phyloP scores from a whole-genome alignment of 2,888 invertebrate species.

The Macrophya annulata region DNA sequence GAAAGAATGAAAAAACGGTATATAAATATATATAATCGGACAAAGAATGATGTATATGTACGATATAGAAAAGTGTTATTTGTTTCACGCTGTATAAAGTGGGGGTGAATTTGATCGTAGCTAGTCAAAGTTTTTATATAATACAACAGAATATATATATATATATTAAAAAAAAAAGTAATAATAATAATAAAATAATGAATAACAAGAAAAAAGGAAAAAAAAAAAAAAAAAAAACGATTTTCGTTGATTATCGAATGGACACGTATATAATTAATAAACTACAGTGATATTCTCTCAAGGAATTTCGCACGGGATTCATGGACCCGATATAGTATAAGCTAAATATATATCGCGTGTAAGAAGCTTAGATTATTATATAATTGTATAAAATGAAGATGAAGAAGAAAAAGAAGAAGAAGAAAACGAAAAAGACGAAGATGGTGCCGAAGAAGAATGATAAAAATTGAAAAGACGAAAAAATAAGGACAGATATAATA shows the following conservation, averaged over 20 bases:
- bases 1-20: neutral
- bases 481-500: neutral
- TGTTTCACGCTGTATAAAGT: neutral
- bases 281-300: slow-evolving; percentile 24
- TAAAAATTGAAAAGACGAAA: neutral
- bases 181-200: neutral
- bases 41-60: slow-evolving; percentile 50
- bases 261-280: neutral
- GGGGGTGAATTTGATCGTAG: slow-evolving; percentile 20
- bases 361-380: slow-evolving; percentile 5
- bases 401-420: neutral
- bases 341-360: neutral
- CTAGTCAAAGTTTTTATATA: slow-evolving; percentile 46
- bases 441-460: neutral
- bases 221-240: neutral
- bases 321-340: neutral
- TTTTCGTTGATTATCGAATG: neutral
- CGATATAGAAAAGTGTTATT: slow-evolving; percentile 51
- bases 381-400: slow-evolving; percentile 24
- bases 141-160: slow-evolving; percentile 8
- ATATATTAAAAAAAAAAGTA: neutral
- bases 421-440: neutral
- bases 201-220: neutral
- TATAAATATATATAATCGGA: slow-evolving; percentile 44
- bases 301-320: slow-evolving; percentile 7